Evolutionary conservation across 2,888 invertebrate species (phyloP).

Genomic region (Orchesellides sinensis): DNA sequence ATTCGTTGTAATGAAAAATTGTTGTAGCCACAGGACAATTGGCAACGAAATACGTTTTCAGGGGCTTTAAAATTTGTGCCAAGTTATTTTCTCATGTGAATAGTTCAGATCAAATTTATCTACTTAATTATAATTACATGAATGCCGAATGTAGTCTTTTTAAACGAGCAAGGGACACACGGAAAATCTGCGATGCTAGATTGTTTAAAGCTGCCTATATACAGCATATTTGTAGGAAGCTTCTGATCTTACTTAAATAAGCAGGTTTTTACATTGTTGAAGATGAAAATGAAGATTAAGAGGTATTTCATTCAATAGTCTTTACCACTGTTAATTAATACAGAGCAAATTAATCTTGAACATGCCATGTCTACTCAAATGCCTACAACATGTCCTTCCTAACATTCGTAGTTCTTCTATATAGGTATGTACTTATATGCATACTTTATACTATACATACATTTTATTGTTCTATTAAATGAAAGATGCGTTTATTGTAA

Average conservation of each 20-base stretch:
- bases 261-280: slow-evolving; percentile 34
- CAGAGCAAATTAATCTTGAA: neutral
- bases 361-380: too few species aligned
- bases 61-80: neutral
- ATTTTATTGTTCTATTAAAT: too few species aligned
- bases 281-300: slow-evolving; percentile 25
- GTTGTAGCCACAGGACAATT: neutral
- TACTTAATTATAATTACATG: too few species aligned
- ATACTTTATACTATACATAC: too few species aligned
- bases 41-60: neutral
- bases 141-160: neutral
- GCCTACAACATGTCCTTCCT: too few species aligned
- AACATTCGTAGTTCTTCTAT: too few species aligned
- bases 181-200: neutral
- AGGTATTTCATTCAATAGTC: slow-evolving; percentile 1
- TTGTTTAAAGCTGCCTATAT: too few species aligned
- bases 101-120: neutral
- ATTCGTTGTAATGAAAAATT: too few species aligned
- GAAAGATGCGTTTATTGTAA: too few species aligned
- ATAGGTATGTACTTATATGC: too few species aligned
- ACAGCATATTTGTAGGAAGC: too few species aligned
- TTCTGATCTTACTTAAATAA: too few species aligned
- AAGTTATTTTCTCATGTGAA: neutral
- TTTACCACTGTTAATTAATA: slow-evolving; percentile 47
- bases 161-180: neutral